Percentiles rank a stretch among this genome's conserved stretches.
phyloP scores from a whole-genome alignment of 2,888 invertebrate genomes.

The Eupithecia abbreviata region DNA sequence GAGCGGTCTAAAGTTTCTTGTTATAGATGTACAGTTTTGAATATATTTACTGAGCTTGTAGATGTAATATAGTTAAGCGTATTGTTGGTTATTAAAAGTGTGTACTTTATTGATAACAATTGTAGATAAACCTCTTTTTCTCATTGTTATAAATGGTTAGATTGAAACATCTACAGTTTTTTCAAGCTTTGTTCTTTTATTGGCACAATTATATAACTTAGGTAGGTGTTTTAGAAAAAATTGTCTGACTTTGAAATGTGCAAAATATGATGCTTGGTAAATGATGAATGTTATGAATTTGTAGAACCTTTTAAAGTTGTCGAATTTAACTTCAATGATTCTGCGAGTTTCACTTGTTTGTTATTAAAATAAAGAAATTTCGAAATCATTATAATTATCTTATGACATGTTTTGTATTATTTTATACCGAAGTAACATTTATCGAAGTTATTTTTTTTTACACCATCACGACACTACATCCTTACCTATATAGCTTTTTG shows the following conservation, averaged over 20 bases:
- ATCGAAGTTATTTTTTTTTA: no score
- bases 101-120: slow-evolving; percentile 18
- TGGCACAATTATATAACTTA: slow-evolving; percentile 22
- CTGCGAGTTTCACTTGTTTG: slow-evolving; percentile 31
- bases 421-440: not conserved
- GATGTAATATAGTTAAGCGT: slow-evolving; percentile 45
- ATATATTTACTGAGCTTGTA: slow-evolving; percentile 47
- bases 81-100: slow-evolving; percentile 53
- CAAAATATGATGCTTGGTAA: slow-evolving; percentile 15
- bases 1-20: slow-evolving; percentile 65
- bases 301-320: slow-evolving; percentile 29
- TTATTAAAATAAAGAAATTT: slow-evolving; percentile 37
- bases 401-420: not conserved
- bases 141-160: slow-evolving; percentile 20
- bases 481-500: no score
- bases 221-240: slow-evolving; percentile 12
- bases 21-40: slow-evolving; percentile 61
- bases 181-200: slow-evolving; percentile 30
- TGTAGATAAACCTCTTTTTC: slow-evolving; percentile 48
- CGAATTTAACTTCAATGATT: slow-evolving; percentile 37
- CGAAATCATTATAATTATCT: slow-evolving; percentile 9
- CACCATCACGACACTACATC: no score
- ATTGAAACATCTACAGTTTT: slow-evolving; percentile 19
- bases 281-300: slow-evolving; percentile 30
- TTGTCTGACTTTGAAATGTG: not conserved